Conservation (phyloP, 2,888 invertebrate genomes). For the Tigriopus californicus region DNA sequence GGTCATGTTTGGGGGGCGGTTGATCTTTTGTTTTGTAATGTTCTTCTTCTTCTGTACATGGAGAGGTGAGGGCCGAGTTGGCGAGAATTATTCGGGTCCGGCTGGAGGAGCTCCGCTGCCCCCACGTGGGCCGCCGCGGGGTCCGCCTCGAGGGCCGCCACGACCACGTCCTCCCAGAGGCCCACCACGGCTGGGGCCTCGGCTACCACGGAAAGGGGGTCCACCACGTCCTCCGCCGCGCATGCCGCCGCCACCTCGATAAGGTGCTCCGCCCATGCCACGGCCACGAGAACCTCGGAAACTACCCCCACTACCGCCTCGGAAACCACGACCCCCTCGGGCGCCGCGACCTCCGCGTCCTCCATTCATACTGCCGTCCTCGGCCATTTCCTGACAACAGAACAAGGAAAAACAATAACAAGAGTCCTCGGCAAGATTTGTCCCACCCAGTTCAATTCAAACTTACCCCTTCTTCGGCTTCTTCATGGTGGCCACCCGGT, state of each 20-base stretch:
- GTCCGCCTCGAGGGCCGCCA: conserved; percentile 17
- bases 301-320: conserved; percentile 16
- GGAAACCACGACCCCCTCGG: conserved; percentile 14
- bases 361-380: neutral
- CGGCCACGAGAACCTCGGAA: conserved; percentile 9
- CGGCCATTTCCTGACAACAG: conserved; percentile 10
- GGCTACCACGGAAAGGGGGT: conserved; percentile 19
- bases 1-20: too few species aligned
- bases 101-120: neutral
- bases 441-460: conserved; percentile 14
- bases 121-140: conserved; percentile 12
- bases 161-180: conserved; percentile 18
- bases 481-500: conserved; percentile 19
- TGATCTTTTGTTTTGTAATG: too few species aligned
- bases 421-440: conserved; percentile 5
- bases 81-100: too few species aligned
- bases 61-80: too few species aligned
- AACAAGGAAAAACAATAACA: neutral
- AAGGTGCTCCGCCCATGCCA: conserved; percentile 15
- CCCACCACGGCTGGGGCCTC: conserved; percentile 23
- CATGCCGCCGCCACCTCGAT: conserved; percentile 15
- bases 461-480: conserved; percentile 18
- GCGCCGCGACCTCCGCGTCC: conserved; percentile 6
- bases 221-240: conserved; percentile 17
- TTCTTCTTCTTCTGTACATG: too few species aligned